Conservation (phyloP, 2,113 vertebrate genomes). For the Mormyrus iriodes region DNA sequence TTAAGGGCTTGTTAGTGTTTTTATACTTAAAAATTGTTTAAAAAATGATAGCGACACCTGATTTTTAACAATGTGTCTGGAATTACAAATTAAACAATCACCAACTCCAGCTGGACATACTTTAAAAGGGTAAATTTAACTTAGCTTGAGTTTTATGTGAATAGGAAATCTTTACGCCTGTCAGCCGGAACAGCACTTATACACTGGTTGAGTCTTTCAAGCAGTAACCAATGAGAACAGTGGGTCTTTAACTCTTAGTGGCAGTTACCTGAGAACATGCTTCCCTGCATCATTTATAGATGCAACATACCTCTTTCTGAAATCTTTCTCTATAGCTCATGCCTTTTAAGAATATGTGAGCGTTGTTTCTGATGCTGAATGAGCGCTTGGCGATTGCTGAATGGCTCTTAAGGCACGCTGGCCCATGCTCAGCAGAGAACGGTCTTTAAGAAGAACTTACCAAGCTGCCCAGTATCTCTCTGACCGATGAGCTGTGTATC, state of each 20-base stretch:
- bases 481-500: not conserved
- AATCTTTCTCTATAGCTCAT: not conserved
- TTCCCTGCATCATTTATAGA: not conserved
- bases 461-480: not conserved
- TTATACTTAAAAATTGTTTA: not conserved
- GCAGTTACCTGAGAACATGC: not conserved
- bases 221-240: not conserved
- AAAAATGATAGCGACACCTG: not conserved
- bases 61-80: not conserved
- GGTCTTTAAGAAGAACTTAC: not conserved
- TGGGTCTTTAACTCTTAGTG: not conserved
- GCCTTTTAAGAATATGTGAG: not conserved
- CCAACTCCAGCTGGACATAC: not conserved
- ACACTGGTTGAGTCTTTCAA: not conserved
- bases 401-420: not conserved
- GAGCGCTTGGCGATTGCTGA: not conserved
- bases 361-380: not conserved
- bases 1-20: not conserved
- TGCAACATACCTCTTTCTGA: not conserved
- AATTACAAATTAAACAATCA: not conserved
- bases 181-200: not conserved
- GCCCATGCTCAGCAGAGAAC: not conserved
- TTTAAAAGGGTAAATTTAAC: not conserved
- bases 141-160: not conserved
- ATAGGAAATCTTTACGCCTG: not conserved